Base-by-base conservation (phyloP, 2,797 vertebrate genomes). In the Eulemur rubriventer region DNA sequence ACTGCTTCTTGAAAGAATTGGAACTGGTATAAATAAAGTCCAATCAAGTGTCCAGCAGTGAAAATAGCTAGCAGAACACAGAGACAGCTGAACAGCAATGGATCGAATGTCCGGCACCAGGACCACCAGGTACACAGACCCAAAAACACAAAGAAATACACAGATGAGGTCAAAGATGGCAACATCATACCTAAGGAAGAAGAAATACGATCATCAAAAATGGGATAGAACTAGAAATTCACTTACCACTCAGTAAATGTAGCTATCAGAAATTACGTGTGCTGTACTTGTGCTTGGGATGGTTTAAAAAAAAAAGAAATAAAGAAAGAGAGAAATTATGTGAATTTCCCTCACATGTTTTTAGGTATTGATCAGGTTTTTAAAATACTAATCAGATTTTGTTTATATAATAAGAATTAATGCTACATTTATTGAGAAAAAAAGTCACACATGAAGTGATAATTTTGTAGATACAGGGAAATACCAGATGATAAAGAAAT, bases 111-210 rank as follows among this genome's bases (percentile, higher is more conserved):
- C 96, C 98, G 99, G 98, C 99, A 99, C 98, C 99, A 99, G n/a
- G 99, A 99, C 99, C 99, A 99, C 99, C 99, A 99, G 28, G 99
- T 99, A 97, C 99, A 99, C 94, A 99, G 98, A 96, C 99, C 99
- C 98, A 99, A 98, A 98, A 99, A 99, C 94, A 99, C 99, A 96
- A 99, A 99, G 98, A 99, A 99, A 99, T 99, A 99, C 86, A 99
- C 99, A 1, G 99, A 99, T 18, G 99, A 99, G 55, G 99, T 99
- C 99, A 99, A 95, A 18, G 99, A 99, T 28, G 99, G 99, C 96
- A 99, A 98, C 99, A 99, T 99, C 99, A 99, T 99, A 85, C 99
- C 99, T 99, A 98, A 7, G 92, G 91, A 95, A 90, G 83, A 11
- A 86, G 92, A 97, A 95, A 38, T 0, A 9, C 1, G n/a, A 3